These are phyloP conservation scores for Ochropleura leucogaster DNA, from an alignment of 2,888 invertebrate genomes.

Conservation along the genomic window DNA sequence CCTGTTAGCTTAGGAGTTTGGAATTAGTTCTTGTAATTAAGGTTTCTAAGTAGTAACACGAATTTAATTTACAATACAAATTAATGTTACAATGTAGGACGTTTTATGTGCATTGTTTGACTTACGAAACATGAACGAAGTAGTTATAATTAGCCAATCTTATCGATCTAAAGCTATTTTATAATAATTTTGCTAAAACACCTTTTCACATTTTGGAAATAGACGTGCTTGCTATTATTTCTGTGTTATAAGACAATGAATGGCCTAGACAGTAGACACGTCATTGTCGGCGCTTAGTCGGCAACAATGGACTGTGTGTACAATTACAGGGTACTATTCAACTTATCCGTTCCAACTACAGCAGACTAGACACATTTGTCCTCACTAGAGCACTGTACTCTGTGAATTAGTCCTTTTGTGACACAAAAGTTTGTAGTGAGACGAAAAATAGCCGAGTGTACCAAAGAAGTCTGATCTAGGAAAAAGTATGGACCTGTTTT, in stretches of 20 bases:
- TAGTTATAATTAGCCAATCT: neutral
- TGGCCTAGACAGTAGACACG: conserved; percentile 47
- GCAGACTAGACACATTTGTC: conserved; percentile 37
- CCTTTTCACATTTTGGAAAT: conserved; percentile 11
- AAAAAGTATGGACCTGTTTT: conserved; percentile 3
- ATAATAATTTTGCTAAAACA: neutral
- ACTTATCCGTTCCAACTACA: conserved; percentile 42
- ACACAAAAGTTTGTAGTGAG: conserved; percentile 4
- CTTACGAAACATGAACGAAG: conserved; percentile 6
- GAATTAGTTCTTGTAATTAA: conserved; percentile 42
- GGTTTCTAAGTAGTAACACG: conserved; percentile 13
- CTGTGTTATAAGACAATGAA: conserved; percentile 22
- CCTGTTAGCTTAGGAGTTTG: conserved; percentile 25
- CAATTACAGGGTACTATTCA: conserved; percentile 49
- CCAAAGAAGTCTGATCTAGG: neutral
- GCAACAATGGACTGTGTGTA: conserved; percentile 44
- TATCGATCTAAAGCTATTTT: neutral
- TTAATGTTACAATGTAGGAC: conserved; percentile 10
- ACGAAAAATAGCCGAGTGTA: neutral
- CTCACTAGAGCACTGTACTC: conserved; percentile 37
- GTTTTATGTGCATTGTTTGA: conserved; percentile 14
- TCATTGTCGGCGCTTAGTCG: conserved; percentile 34
- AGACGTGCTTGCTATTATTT: conserved; percentile 2
- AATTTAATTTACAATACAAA: conserved; percentile 31
- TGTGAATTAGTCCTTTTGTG: conserved; percentile 31